These are phyloP conservation scores for Hydropsyche tenuis DNA, from an alignment of 1,140 invertebrate species.

Conservation along the genomic window DNA sequence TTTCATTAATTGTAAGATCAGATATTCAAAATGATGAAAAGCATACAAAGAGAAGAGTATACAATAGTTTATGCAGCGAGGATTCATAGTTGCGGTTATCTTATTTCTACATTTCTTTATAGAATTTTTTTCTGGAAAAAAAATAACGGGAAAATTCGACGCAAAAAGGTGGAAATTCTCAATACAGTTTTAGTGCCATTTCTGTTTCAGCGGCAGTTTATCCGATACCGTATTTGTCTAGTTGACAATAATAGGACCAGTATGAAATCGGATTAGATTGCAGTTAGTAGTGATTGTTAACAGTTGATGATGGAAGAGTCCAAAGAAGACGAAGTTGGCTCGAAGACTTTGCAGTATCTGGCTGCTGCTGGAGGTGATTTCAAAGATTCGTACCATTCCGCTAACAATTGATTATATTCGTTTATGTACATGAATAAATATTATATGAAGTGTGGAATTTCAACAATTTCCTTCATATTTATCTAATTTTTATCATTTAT, in stretches of 20 bases:
- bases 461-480: not conserved
- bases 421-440: too few species aligned
- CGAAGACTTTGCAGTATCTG: constrained; percentile 48
- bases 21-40: too few species aligned
- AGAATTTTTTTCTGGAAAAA: too few species aligned
- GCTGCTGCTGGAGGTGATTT: constrained; percentile 47
- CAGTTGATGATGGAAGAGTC: constrained; percentile 33
- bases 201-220: not conserved
- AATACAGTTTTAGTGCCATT: not conserved
- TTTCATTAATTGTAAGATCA: too few species aligned
- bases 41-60: too few species aligned
- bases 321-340: constrained; percentile 33
- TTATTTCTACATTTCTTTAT: too few species aligned
- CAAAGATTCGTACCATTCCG: not conserved
- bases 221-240: not conserved
- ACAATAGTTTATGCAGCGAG: too few species aligned
- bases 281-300: constrained; percentile 39
- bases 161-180: too few species aligned
- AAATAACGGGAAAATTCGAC: too few species aligned
- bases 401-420: not conserved
- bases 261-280: constrained; percentile 16
- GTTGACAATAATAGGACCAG: constrained; percentile 29
- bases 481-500: too few species aligned
- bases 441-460: not conserved
- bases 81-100: too few species aligned